phyloP scores from a whole-genome alignment of 1,140 invertebrate species.

The Propsilocerus akamusi region DNA sequence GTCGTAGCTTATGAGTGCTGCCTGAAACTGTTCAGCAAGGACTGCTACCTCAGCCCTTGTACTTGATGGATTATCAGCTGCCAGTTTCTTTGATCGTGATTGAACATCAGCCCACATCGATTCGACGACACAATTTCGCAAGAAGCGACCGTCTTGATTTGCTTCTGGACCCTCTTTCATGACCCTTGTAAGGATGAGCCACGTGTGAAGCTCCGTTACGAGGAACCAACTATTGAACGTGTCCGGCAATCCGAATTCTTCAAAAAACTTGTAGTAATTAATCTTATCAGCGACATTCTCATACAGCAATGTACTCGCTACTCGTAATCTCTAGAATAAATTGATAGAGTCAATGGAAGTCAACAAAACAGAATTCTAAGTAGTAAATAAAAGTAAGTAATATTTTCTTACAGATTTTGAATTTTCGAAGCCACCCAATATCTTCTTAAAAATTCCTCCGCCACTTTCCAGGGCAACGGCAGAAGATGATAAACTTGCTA shows the following conservation, averaged over 20 bases:
- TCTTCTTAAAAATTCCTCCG: too few relatives aligned
- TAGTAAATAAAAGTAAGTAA: too few relatives aligned
- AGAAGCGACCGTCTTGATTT: conserved; percentile 39
- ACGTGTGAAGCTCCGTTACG: conserved; percentile 66
- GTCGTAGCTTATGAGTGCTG: conserved; percentile 68
- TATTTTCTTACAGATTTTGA: too few relatives aligned
- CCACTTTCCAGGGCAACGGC: too few relatives aligned
- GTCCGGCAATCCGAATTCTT: conserved; percentile 49
- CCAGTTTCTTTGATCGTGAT: conserved; percentile 46
- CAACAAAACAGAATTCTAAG: too few relatives aligned
- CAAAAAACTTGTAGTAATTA: conserved; percentile 36
- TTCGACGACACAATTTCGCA: conserved; percentile 55
- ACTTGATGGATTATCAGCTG: conserved; percentile 32
- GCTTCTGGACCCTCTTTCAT: conserved; percentile 47
- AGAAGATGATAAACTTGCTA: too few relatives aligned
- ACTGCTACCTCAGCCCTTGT: conserved; percentile 35
- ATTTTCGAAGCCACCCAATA: too few relatives aligned
- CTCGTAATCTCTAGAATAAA: conserved; percentile 32
- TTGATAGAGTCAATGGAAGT: too few relatives aligned
- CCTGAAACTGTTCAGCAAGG: conserved; percentile 59
- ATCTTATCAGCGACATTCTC: conserved; percentile 40
- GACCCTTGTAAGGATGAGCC: conserved; percentile 54
- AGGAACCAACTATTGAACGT: conserved; percentile 71
- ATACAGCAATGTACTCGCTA: conserved; percentile 38
- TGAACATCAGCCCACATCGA: conserved; percentile 68